phyloP scores from a whole-genome alignment of 1,140 invertebrate species.

The Drosophila elegans region DNA sequence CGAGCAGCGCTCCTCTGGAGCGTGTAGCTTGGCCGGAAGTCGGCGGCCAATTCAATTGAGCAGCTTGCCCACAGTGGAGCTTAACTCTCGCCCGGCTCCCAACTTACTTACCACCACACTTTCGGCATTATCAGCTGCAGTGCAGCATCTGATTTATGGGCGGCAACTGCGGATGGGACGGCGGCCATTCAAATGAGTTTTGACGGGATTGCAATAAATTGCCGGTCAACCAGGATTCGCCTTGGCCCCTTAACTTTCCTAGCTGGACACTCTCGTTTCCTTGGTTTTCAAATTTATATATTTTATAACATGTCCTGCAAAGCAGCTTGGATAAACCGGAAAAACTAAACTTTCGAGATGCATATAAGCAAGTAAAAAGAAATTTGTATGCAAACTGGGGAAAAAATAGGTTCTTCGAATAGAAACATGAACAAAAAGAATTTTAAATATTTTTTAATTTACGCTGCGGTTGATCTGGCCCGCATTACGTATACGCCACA shows the following conservation, averaged over 20 bases:
- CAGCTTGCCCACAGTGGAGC: constrained; percentile 28
- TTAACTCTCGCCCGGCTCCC: constrained; percentile 7
- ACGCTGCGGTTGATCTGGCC: neutral
- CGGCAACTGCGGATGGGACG: constrained; percentile 38
- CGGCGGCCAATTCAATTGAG: constrained; percentile 65
- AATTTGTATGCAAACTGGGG: neutral
- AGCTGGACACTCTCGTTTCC: neutral
- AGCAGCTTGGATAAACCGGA: constrained; percentile 10
- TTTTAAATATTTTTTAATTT: constrained; percentile 39
- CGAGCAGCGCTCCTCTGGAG: constrained; percentile 1
- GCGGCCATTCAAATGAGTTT: constrained; percentile 74
- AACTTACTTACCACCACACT: neutral
- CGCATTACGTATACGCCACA: constrained; percentile 33
- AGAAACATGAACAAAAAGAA: neutral
- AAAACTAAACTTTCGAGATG: constrained; percentile 36
- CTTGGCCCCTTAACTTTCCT: constrained; percentile 11
- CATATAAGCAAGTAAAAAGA: constrained; percentile 42
- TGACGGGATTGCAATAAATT: constrained; percentile 84
- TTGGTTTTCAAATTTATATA: constrained; percentile 57
- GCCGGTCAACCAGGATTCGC: constrained; percentile 61
- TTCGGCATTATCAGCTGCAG: constrained; percentile 70
- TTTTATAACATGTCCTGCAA: constrained; percentile 44
- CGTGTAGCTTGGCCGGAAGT: constrained; percentile 37
- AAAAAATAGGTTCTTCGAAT: too few species aligned
- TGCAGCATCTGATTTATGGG: constrained; percentile 77